phyloP scores from a whole-genome alignment of 1,140 invertebrate species.

The Trachelipus rathkii region DNA sequence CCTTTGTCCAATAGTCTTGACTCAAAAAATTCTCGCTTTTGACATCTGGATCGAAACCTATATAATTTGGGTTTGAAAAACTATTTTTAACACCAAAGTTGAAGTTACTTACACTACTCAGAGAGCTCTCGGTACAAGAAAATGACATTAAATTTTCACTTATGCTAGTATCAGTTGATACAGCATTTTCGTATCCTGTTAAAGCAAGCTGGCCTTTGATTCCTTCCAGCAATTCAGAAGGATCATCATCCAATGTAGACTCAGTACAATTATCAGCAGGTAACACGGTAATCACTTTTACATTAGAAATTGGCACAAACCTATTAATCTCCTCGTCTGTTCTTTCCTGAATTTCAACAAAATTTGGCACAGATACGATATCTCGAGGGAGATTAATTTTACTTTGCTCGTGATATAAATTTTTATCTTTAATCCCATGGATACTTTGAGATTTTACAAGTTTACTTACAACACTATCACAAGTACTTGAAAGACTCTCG shows the following conservation, averaged over 20 bases:
- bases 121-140: conserved; percentile 42
- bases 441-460: conserved; percentile 63
- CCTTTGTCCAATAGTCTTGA: conserved; percentile 43
- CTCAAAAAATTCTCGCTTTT: conserved; percentile 33
- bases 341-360: conserved; percentile 47
- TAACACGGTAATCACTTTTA: conserved; percentile 36
- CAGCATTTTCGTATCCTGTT: conserved; percentile 28
- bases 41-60: conserved; percentile 34
- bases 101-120: conserved; percentile 39
- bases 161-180: conserved; percentile 42
- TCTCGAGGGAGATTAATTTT: conserved; percentile 58
- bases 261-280: conserved; percentile 29
- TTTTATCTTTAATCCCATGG: conserved; percentile 55
- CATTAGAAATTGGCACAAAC: conserved; percentile 27
- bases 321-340: background rate
- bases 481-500: conserved; percentile 41
- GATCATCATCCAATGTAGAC: conserved; percentile 38
- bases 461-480: conserved; percentile 46
- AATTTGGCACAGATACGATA: conserved; percentile 71
- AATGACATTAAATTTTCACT: conserved; percentile 45
- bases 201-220: conserved; percentile 43
- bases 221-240: conserved; percentile 28
- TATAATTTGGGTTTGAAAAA: conserved; percentile 43
- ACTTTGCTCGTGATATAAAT: conserved; percentile 12
- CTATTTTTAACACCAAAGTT: conserved; percentile 30